These are phyloP conservation scores for Phoxinus phoxinus DNA, from an alignment of 2,113 vertebrate genomes.

Conservation along the genomic window DNA sequence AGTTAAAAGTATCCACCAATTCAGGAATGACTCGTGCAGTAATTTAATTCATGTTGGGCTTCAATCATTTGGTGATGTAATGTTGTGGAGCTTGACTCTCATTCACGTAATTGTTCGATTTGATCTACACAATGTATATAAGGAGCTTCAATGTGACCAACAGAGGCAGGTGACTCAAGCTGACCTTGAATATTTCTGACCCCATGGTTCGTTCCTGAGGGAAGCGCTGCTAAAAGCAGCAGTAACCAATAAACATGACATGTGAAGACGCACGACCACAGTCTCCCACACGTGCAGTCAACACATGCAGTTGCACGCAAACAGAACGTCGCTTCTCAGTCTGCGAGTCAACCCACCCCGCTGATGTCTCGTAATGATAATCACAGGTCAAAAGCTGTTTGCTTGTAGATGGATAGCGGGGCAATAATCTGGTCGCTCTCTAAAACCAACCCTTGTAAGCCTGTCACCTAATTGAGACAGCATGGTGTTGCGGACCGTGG, in stretches of 20 bases:
- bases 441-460: constrained; percentile 43
- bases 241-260: constrained; percentile 14
- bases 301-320: constrained; percentile 4
- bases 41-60: neutral
- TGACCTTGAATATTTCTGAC: constrained; percentile 5
- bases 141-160: neutral
- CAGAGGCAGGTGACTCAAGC: neutral
- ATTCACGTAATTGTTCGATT: neutral
- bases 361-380: constrained; percentile 29
- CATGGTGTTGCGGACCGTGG: constrained; percentile 60
- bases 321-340: neutral
- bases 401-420: constrained; percentile 20
- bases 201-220: neutral
- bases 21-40: constrained; percentile 4
- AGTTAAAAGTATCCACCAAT: constrained; percentile 18
- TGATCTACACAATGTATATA: neutral
- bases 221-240: neutral
- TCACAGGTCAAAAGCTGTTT: constrained; percentile 39
- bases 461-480: constrained; percentile 65
- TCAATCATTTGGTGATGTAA: neutral
- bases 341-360: constrained; percentile 19
- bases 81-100: neutral
- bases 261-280: constrained; percentile 27
- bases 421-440: constrained; percentile 12
- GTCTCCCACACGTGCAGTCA: constrained; percentile 4